phyloP scores from a whole-genome alignment of 2,797 vertebrate species.

The Eulemur coronatus region DNA sequence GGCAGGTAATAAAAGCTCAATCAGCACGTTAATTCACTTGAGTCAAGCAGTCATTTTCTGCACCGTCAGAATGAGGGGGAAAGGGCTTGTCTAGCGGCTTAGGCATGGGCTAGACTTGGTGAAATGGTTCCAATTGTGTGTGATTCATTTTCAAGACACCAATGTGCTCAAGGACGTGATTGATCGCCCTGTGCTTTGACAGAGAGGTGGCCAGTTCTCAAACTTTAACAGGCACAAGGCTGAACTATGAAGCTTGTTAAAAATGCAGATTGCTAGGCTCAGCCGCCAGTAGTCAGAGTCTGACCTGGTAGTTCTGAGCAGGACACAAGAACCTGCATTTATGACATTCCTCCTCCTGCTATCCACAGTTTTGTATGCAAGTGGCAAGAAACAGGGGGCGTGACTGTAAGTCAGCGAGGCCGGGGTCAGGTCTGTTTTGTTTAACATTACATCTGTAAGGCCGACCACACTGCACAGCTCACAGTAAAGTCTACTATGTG shows the following conservation, averaged over 20 bases:
- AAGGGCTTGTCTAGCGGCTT: background rate
- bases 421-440: background rate
- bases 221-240: background rate
- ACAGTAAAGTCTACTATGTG: background rate
- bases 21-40: background rate
- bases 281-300: background rate
- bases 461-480: background rate
- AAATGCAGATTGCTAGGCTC: background rate
- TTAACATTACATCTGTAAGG: background rate
- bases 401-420: background rate
- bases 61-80: background rate
- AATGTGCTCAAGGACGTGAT: background rate
- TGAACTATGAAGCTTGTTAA: background rate
- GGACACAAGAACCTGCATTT: background rate
- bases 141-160: background rate
- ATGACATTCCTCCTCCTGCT: background rate
- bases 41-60: conserved; percentile 19
- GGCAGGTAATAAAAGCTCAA: conserved; percentile 35
- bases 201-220: background rate
- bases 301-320: background rate
- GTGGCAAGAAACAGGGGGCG: background rate
- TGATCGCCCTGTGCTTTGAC: background rate
- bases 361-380: background rate
- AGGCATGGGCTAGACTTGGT: background rate
- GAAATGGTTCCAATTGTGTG: background rate